phyloP scores from a whole-genome alignment of 2,888 invertebrate species.

The Pseudococcus longispinus region DNA sequence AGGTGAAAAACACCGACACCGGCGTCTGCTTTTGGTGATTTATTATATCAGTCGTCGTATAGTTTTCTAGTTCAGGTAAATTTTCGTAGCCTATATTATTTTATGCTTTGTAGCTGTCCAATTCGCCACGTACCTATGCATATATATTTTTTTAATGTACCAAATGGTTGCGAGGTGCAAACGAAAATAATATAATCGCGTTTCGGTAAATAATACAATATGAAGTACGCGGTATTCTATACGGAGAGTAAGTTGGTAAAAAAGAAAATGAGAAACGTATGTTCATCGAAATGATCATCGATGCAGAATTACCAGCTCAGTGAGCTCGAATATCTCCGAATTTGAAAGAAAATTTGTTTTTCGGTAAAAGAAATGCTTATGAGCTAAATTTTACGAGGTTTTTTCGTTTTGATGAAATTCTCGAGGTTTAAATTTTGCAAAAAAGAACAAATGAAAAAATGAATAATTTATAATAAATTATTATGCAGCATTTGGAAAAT shows the following conservation, averaged over 20 bases:
- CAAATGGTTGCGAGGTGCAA: not conserved
- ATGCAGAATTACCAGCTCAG: not conserved
- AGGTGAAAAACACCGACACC: no score
- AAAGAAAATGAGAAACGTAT: not conserved
- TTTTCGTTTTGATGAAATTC: no score
- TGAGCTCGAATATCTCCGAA: not conserved
- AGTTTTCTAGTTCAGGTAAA: not conserved
- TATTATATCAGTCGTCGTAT: not conserved
- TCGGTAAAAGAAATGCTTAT: not conserved
- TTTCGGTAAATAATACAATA: not conserved
- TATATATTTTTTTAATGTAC: not conserved
- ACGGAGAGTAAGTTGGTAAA: no score
- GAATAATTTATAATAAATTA: no score
- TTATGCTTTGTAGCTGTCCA: not conserved
- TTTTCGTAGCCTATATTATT: not conserved
- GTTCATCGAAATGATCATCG: not conserved
- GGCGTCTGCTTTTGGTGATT: not conserved
- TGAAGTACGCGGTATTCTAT: not conserved
- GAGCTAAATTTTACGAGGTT: no score
- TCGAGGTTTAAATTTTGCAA: no score
- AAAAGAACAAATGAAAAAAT: no score
- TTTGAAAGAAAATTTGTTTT: not conserved
- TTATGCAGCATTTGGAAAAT: no score
- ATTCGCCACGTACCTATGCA: not conserved
- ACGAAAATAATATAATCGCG: not conserved